phyloP scores from a whole-genome alignment of 2,113 vertebrate species.

The Larimichthys crocea region DNA sequence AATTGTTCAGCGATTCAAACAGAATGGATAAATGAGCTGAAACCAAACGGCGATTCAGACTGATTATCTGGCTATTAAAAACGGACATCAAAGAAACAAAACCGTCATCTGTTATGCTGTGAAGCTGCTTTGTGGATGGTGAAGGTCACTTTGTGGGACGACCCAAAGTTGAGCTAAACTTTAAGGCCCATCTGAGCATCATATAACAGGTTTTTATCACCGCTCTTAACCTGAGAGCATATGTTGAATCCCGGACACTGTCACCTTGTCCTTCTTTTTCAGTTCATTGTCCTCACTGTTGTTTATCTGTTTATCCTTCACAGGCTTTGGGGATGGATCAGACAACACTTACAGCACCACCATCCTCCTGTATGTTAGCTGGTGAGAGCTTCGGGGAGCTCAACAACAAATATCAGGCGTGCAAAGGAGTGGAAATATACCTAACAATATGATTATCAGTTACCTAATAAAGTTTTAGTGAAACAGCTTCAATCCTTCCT shows the following conservation, averaged over 20 bases:
- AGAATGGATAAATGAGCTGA: slow-evolving; percentile 9
- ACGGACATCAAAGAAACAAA: slow-evolving; percentile 1
- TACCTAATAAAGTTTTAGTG: slow-evolving; percentile 22
- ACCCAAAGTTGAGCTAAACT: slow-evolving; percentile 31
- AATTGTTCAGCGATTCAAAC: slow-evolving; percentile 8
- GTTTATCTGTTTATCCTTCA: slow-evolving; percentile 26
- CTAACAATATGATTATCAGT: slow-evolving; percentile 25
- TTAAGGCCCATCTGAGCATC: slow-evolving; percentile 30
- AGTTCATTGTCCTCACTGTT: slow-evolving; percentile 9
- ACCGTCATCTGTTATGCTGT: background rate
- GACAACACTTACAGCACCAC: background rate
- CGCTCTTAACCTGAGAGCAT: background rate
- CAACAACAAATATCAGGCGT: background rate
- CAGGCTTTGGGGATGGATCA: slow-evolving; percentile 14
- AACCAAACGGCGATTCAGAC: background rate
- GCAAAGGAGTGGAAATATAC: slow-evolving; percentile 12
- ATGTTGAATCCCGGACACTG: slow-evolving; percentile 11
- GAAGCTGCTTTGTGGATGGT: slow-evolving; percentile 13
- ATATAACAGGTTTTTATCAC: slow-evolving; percentile 20
- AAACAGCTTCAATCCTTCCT: background rate
- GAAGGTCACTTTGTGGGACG: slow-evolving; percentile 27
- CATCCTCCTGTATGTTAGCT: background rate
- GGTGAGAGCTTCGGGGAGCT: background rate
- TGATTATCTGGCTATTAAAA: slow-evolving; percentile 14
- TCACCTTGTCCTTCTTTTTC: slow-evolving; percentile 34